Base-by-base conservation (phyloP, 2,888 invertebrate species). In the Drosophila pseudotalamancana region DNA sequence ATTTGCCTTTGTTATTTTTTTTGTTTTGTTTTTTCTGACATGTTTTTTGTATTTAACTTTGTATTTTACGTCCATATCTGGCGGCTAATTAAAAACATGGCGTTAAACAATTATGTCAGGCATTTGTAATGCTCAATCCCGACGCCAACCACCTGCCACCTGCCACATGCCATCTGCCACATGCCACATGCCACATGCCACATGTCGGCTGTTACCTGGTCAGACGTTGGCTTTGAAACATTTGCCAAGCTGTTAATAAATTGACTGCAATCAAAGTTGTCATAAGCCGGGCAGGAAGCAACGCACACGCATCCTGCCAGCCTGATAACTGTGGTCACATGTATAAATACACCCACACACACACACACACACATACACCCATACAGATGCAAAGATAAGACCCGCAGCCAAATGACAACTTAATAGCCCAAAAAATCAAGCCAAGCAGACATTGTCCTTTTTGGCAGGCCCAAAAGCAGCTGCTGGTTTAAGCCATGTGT, bases 221-320 rank as follows among this genome's bases (percentile, higher is more conserved):
- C 56, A 63, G 56, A 53, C 35, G 50, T 42, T 49, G 46, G 19
- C 60, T 48, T 61, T 18, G 34, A n/a, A 35, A 54, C 35, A 53
- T 61, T 69, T 63, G 57, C 57, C 61, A 59, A 65, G 63, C 66
- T 65, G 83, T 69, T 83, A 83, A 86, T 86, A 86, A 81, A 81
- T 81, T 86, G 87, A 76, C 68, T 86, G 83, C 80, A 81, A 81
- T 81, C 86, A 86, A 73, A 83, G 86, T 77, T 81, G 87, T 86
- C 81, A 86, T 81, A 81, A 86, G 84, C 76, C 71, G 68, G 57
- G 62, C 67, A 32, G 35, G 34, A 29, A 39, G 40, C 31, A 27
- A 62, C 40, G 60, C 66, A 55, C 48, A 43, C 29, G 34, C 43
- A 63, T 57, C 48, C 51, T 57, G 51, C 5, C 23, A 34, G 60